These are phyloP conservation scores for Holothuria leucospilota DNA, from an alignment of 53 echinoderm and acorn worm species.

Conservation along the genomic window DNA sequence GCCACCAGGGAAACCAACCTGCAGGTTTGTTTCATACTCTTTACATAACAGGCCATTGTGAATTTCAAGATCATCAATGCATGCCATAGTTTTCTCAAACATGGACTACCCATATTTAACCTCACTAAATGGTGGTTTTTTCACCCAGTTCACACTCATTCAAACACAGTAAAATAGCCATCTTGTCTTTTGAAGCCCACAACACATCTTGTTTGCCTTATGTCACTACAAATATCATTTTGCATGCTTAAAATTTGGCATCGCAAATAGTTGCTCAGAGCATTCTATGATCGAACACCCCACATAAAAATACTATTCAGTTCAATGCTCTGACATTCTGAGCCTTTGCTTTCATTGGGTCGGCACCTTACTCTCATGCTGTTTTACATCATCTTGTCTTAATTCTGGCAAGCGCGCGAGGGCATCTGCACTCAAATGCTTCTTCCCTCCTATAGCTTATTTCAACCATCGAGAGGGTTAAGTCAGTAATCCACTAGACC, in stretches of 20 bases:
- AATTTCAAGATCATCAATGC: not conserved
- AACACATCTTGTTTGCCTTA: too few species aligned
- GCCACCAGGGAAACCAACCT: conserved; percentile 19
- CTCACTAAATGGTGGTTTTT: not conserved
- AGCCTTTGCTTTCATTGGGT: not conserved
- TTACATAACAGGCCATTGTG: not conserved
- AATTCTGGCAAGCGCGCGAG: too few species aligned
- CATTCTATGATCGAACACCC: too few species aligned
- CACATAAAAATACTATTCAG: not conserved
- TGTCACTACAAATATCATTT: not conserved
- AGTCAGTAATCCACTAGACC: conserved; percentile 69
- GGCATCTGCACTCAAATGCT: too few species aligned
- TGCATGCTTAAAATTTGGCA: too few species aligned
- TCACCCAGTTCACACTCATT: conserved; percentile 4
- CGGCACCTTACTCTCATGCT: too few species aligned
- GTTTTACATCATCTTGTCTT: too few species aligned
- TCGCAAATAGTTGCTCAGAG: not conserved
- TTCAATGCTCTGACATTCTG: too few species aligned
- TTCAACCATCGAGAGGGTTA: not conserved
- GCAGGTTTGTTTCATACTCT: not conserved
- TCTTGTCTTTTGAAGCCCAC: not conserved
- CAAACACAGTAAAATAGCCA: not conserved
- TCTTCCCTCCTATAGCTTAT: too few species aligned
- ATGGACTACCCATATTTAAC: not conserved
- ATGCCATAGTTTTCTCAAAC: not conserved